Evolutionary conservation across 2,888 invertebrate species (phyloP), one percentile per base, ranked within the genome.

Genomic region (Diaprepes abbreviatus): DNA sequence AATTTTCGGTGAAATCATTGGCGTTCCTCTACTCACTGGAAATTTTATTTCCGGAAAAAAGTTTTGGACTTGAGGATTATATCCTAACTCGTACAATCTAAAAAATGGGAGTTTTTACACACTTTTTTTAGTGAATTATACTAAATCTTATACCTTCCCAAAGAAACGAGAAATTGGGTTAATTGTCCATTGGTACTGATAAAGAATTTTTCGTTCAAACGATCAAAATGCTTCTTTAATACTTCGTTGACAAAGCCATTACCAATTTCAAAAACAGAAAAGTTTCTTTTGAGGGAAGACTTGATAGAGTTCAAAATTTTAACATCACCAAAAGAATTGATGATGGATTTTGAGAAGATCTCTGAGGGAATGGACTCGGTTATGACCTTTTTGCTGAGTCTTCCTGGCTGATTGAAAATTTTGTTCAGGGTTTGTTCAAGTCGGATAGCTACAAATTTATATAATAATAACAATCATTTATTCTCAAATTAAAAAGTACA

Each of bases 11-110:
- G n/a, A n/a, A n/a, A n/a, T n/a, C n/a, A 80, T 80, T 5, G 76
- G 76, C 3, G 81, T 81, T 6, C 78, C 78, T 55, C 92, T 88
- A 0, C 95, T 92, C 0, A 97, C 97, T 0, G 97, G 97, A 83
- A 90, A 95, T 43, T 88, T 79, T 0, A 95, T 86, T 21, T 86
- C 83, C 0, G 95, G 93, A 83, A 94, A 96, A 38, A 98, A 85
- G 62, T 90, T 89, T 0, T 92, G 87, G 2, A 96, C 82, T 70
- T 91, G 88, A 1, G 94, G 89, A 78, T 93, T 91, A 59, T n/a
- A n/a, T n/a, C n/a, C n/a, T n/a, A n/a, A n/a, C n/a, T n/a, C n/a
- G n/a, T n/a, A n/a, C n/a, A n/a, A n/a, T n/a, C n/a, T n/a, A n/a
- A n/a, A n/a, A n/a, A n/a, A n/a, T 6, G 1, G 1, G 10, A 35